phyloP scores from a whole-genome alignment of 2,797 vertebrate species.

The Gallinago stenura region DNA sequence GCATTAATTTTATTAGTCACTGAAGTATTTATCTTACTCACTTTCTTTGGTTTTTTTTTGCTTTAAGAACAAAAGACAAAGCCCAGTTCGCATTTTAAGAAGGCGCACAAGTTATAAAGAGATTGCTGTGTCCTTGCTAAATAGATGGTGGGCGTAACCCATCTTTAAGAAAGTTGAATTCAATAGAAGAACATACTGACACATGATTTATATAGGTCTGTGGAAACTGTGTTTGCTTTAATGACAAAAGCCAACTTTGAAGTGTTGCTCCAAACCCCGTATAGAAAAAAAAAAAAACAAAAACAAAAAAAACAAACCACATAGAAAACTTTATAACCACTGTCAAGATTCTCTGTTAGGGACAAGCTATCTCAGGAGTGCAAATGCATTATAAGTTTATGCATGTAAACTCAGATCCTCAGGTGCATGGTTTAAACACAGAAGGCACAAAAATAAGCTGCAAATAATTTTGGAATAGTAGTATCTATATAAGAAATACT shows the following conservation, averaged over 20 bases:
- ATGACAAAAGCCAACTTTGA: not conserved
- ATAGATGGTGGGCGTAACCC: not conserved
- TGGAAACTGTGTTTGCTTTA: not conserved
- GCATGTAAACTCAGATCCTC: not conserved
- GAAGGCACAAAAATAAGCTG: not conserved
- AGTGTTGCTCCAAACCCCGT: not conserved
- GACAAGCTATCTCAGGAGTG: not conserved
- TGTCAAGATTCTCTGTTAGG: not conserved
- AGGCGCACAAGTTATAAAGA: not conserved
- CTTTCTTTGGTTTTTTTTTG: not conserved
- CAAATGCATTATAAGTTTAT: not conserved
- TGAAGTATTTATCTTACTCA: not conserved
- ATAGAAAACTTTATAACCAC: not conserved
- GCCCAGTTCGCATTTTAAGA: not conserved
- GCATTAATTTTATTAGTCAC: not conserved
- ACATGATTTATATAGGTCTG: not conserved
- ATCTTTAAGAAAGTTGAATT: not conserved
- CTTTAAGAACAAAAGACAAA: not conserved
- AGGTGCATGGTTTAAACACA: not conserved
- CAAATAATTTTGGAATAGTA: not conserved
- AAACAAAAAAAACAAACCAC: not conserved
- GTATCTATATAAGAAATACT: not conserved
- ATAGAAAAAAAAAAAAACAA: not conserved
- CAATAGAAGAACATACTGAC: not conserved
- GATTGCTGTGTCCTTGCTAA: not conserved